These are phyloP conservation scores for Cordilura impudica DNA, from an alignment of 2,888 invertebrate genomes.

Conservation along the genomic window DNA sequence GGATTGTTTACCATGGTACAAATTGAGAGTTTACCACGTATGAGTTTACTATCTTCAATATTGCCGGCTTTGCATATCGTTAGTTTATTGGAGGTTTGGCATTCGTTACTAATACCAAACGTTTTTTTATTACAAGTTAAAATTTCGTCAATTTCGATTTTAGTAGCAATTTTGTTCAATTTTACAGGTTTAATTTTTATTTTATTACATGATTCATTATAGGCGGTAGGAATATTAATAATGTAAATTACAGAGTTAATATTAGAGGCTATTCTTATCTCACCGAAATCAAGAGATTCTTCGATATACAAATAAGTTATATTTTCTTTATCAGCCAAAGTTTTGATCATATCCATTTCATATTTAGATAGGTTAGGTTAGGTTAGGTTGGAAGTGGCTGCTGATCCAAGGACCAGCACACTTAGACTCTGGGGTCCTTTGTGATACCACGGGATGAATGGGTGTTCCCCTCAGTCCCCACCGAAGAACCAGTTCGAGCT, in stretches of 20 bases:
- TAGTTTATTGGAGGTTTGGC: background rate
- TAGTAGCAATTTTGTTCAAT: background rate
- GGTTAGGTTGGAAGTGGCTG: no score
- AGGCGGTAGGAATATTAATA: conserved; percentile 53
- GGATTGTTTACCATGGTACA: background rate
- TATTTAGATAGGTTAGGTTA: no score
- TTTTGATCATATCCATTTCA: no score
- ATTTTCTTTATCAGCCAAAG: no score
- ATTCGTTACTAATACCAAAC: background rate
- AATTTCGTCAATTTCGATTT: background rate
- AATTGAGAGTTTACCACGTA: background rate
- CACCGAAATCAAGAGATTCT: no score
- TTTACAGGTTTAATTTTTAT: background rate
- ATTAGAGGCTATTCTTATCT: no score
- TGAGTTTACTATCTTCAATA: background rate
- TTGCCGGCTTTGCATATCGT: background rate
- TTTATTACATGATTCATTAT: conserved; percentile 48
- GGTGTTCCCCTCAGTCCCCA: no score
- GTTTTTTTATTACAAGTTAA: background rate
- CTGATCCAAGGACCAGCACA: no score
- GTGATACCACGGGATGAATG: no score
- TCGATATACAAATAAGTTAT: no score
- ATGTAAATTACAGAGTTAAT: conserved; percentile 63
- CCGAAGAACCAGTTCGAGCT: no score
- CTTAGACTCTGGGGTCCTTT: no score